Conservation (phyloP, 2,113 vertebrate species). For the Megaleporinus macrocephalus region DNA sequence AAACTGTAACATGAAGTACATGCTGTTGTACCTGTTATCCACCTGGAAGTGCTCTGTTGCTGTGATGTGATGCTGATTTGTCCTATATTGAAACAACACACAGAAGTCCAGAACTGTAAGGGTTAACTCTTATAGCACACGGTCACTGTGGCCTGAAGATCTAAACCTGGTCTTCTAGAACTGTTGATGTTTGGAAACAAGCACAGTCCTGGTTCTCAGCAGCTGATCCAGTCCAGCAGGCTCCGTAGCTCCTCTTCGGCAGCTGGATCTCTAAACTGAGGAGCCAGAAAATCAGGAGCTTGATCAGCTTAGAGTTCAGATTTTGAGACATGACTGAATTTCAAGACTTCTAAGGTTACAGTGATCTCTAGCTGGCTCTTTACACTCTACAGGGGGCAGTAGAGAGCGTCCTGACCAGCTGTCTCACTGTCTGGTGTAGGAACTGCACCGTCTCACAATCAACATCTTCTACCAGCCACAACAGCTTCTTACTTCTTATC, state of each 20-base stretch:
- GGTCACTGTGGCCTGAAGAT: background rate
- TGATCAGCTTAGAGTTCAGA: background rate
- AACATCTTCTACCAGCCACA: too few species aligned
- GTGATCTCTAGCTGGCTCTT: too few species aligned
- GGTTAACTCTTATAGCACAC: background rate
- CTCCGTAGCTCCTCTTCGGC: constrained; percentile 24
- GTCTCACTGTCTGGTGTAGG: too few species aligned
- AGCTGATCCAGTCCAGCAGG: constrained; percentile 47
- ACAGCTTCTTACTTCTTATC: too few species aligned
- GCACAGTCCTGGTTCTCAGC: background rate
- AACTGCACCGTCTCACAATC: too few species aligned
- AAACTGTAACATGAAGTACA: too few species aligned
- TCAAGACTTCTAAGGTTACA: background rate
- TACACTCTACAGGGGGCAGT: too few species aligned
- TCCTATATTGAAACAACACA: too few species aligned
- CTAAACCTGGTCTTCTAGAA: constrained; percentile 25
- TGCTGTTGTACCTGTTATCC: too few species aligned
- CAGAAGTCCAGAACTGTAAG: background rate
- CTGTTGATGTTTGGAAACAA: background rate
- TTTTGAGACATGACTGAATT: background rate
- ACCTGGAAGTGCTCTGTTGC: too few species aligned
- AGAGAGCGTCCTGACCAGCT: too few species aligned
- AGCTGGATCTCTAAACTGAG: constrained; percentile 27
- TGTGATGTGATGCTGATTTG: too few species aligned
- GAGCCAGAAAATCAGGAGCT: background rate